These are phyloP conservation scores for Tiaroga cobitis DNA, from an alignment of 2,797 vertebrate species.

Conservation along the genomic window DNA sequence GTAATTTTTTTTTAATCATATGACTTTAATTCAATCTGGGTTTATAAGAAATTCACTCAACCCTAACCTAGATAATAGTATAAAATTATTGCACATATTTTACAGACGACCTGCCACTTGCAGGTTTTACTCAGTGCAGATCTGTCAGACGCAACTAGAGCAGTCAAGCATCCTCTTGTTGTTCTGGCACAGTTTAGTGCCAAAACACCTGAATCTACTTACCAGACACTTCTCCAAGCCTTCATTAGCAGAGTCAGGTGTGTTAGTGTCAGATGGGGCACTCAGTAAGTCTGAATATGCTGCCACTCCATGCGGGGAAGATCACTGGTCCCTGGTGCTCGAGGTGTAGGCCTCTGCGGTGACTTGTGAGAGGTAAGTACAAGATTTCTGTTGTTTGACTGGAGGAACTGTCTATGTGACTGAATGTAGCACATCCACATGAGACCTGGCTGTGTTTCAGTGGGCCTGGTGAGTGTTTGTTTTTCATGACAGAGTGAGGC, in stretches of 20 bases:
- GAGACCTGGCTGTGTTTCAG: conserved; percentile 72
- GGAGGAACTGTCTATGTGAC: conserved; percentile 55
- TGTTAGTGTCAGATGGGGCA: background rate
- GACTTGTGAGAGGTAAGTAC: background rate
- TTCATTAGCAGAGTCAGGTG: conserved; percentile 30
- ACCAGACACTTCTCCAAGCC: conserved; percentile 21
- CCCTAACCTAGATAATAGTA: background rate
- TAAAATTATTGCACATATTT: background rate
- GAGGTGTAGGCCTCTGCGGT: background rate
- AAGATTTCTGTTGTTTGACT: conserved; percentile 18
- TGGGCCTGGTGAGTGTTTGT: conserved; percentile 73
- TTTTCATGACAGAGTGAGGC: conserved; percentile 80
- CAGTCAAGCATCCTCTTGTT: conserved; percentile 24
- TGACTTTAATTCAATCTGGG: background rate
- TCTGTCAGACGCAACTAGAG: conserved; percentile 24
- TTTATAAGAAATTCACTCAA: background rate
- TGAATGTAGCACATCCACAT: conserved; percentile 67
- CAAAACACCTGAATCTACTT: conserved; percentile 40
- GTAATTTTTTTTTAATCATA: background rate
- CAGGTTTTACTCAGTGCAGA: conserved; percentile 1
- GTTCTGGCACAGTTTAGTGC: conserved; percentile 16
- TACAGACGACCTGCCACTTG: background rate
- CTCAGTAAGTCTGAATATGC: conserved; percentile 2
- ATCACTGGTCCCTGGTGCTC: background rate
- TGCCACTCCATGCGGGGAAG: background rate